A percentile compares a stretch with the other conserved stretches of the same genome.
Evolutionary conservation across 1,140 invertebrate genomes (phyloP).

Genomic region (Drosophila persimilis): DNA sequence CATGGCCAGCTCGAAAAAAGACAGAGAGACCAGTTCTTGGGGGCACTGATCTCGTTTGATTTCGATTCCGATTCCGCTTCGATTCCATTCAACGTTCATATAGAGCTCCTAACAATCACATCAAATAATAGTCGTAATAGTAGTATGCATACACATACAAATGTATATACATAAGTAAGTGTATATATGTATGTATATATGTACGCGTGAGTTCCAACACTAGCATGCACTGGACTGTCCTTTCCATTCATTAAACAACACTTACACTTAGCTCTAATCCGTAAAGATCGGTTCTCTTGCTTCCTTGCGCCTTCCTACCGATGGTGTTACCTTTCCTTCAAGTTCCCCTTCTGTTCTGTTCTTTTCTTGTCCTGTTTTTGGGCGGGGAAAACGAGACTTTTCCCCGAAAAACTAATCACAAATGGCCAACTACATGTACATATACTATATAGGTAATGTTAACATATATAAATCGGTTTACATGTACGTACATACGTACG

Average conservation of each 20-base stretch:
- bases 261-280: conserved; percentile 51
- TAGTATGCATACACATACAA: neutral
- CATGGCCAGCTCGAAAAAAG: conserved; percentile 50
- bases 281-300: conserved; percentile 16
- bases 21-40: conserved; percentile 40
- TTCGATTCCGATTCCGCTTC: conserved; percentile 59
- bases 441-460: conserved; percentile 51
- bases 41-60: conserved; percentile 22
- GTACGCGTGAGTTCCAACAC: conserved; percentile 13
- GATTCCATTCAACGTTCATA: conserved; percentile 69
- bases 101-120: conserved; percentile 73
- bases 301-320: neutral
- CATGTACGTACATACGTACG: conserved; percentile 37
- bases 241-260: conserved; percentile 56
- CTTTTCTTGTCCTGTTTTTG: conserved; percentile 28
- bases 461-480: conserved; percentile 56
- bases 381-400: conserved; percentile 41
- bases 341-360: conserved; percentile 25
- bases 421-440: conserved; percentile 57
- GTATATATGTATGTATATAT: conserved; percentile 10
- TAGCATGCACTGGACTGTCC: conserved; percentile 31
- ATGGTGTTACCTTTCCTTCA: conserved; percentile 41
- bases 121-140: conserved; percentile 44
- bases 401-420: conserved; percentile 71
- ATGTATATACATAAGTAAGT: conserved; percentile 21